Percentiles rank a stretch among this genome's conserved stretches.
These are phyloP conservation scores for Puffinus mauretanicus DNA, from an alignment of 2,113 vertebrate species.

Conservation along the genomic window DNA sequence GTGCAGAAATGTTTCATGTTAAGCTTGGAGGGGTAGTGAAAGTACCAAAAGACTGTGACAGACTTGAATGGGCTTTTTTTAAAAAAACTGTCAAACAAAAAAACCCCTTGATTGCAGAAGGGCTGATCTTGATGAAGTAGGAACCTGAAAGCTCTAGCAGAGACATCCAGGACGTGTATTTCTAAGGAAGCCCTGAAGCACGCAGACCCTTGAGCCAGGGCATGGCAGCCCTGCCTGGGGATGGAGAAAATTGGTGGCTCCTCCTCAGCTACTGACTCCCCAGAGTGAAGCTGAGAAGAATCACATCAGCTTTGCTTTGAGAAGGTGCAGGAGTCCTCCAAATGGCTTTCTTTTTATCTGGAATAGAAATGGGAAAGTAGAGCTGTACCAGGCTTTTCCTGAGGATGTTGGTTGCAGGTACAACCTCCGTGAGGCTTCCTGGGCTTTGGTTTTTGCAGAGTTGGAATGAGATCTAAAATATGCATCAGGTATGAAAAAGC, in stretches of 20 bases:
- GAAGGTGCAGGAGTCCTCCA: background rate
- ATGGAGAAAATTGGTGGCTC: background rate
- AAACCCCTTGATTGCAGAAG: background rate
- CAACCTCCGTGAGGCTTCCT: background rate
- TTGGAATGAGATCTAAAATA: background rate
- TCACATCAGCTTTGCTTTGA: background rate
- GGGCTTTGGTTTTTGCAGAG: background rate
- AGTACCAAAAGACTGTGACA: background rate
- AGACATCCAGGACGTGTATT: background rate
- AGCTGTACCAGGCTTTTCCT: background rate
- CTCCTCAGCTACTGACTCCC: background rate
- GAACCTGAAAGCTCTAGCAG: background rate
- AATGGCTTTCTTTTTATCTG: background rate
- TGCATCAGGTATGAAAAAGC: background rate
- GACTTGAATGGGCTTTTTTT: background rate
- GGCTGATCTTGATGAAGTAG: background rate
- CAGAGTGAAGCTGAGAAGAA: background rate
- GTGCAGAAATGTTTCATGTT: background rate
- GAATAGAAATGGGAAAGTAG: background rate
- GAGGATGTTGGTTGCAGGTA: background rate
- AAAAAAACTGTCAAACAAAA: accelerated
- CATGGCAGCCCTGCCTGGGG: background rate
- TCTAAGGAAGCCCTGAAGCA: background rate
- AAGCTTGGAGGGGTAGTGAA: background rate
- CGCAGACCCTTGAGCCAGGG: background rate